A percentile compares a stretch with the other conserved stretches of the same genome.
Conservation (phyloP, 2,797 vertebrate genomes). For the Myoxocephalus aenaeus region DNA sequence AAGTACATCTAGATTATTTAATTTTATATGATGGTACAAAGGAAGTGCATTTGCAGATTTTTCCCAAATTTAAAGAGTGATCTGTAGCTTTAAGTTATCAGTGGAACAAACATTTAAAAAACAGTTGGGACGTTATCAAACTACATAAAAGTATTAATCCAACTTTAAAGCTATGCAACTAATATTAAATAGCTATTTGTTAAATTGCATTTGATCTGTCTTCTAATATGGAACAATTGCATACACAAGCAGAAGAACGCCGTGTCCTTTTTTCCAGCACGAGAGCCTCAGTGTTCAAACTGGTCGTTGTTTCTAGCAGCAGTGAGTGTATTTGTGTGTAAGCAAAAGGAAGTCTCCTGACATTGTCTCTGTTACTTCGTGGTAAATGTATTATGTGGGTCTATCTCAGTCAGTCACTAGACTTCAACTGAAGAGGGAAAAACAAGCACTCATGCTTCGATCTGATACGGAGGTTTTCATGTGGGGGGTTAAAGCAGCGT, state of each 20-base stretch:
- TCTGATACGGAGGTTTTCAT: background rate
- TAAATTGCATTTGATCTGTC: background rate
- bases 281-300: slow-evolving; percentile 18
- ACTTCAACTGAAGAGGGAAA: slow-evolving; percentile 11
- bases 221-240: slow-evolving; percentile 5
- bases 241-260: slow-evolving; percentile 11
- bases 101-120: background rate
- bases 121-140: background rate
- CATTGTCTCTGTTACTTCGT: slow-evolving; percentile 65
- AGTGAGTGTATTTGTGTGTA: slow-evolving; percentile 68
- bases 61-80: background rate
- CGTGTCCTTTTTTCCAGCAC: slow-evolving; percentile 6
- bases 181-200: background rate
- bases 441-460: background rate
- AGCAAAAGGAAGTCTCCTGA: slow-evolving; percentile 71
- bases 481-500: background rate
- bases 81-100: background rate
- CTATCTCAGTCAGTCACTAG: slow-evolving; percentile 30
- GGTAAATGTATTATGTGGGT: slow-evolving; percentile 63
- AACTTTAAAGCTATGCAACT: background rate
- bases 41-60: background rate
- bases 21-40: background rate
- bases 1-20: background rate
- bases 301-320: slow-evolving; percentile 28
- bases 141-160: background rate